phyloP scores from a whole-genome alignment of 2,888 invertebrate genomes.

The Mesorhabditis sp. region DNA sequence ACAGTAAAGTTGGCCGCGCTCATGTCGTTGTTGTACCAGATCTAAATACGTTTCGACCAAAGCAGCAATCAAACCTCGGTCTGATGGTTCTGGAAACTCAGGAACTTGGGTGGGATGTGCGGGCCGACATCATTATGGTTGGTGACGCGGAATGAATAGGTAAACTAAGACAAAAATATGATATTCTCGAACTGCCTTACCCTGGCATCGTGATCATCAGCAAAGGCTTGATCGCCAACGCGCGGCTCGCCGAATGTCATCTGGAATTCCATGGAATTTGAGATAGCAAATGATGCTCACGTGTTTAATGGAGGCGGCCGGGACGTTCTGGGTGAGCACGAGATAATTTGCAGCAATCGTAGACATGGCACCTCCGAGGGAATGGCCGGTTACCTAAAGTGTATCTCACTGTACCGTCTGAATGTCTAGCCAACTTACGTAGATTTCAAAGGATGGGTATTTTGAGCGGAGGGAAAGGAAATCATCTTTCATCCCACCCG shows the following conservation, averaged over 20 bases:
- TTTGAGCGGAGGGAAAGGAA: neutral
- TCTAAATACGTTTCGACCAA: slow-evolving; percentile 8
- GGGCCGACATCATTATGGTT: slow-evolving; percentile 34
- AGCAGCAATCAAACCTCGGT: slow-evolving; percentile 19
- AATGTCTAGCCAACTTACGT: neutral
- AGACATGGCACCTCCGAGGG: slow-evolving; percentile 43
- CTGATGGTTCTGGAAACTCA: slow-evolving; percentile 33
- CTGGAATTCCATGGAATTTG: neutral
- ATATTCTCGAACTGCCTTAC: slow-evolving; percentile 13
- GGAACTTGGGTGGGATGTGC: slow-evolving; percentile 32
- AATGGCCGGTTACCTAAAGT: slow-evolving; percentile 30
- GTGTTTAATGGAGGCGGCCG: slow-evolving; percentile 23
- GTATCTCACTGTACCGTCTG: neutral
- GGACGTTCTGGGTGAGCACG: slow-evolving; percentile 18
- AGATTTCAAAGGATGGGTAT: neutral
- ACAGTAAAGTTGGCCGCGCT: slow-evolving; percentile 21
- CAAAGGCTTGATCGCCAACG: slow-evolving; percentile 38
- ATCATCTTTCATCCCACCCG: neutral
- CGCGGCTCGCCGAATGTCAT: slow-evolving; percentile 48
- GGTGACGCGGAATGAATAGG: slow-evolving; percentile 33
- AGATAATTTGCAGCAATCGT: slow-evolving; percentile 33
- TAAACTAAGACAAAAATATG: slow-evolving; percentile 15
- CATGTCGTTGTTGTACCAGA: slow-evolving; percentile 47
- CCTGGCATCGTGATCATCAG: slow-evolving; percentile 28
- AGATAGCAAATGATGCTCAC: slow-evolving; percentile 1